Evolutionary conservation across 2,113 vertebrate genomes (phyloP).

Genomic region (Mobula birostris): DNA sequence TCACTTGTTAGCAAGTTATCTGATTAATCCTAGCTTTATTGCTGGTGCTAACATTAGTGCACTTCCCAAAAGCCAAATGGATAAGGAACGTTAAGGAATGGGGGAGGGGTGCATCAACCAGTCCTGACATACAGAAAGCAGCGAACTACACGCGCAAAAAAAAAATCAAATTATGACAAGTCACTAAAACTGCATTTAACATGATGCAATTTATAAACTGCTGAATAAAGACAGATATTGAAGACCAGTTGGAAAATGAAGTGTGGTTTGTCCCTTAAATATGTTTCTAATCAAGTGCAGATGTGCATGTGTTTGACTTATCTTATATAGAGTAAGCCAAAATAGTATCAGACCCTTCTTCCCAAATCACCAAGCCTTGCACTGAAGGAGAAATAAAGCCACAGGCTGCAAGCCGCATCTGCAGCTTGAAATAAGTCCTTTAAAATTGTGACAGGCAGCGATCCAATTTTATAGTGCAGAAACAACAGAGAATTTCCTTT

Average conservation of each 20-base stretch:
- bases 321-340: neutral
- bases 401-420: neutral
- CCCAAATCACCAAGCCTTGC: neutral
- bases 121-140: neutral
- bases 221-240: neutral
- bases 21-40: neutral
- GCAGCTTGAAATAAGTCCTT: neutral
- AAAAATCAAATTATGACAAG: neutral
- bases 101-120: too few species aligned
- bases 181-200: neutral
- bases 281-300: neutral
- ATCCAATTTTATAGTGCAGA: neutral
- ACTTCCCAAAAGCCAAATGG: neutral
- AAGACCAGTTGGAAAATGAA: neutral
- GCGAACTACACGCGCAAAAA: neutral
- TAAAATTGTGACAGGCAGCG: neutral
- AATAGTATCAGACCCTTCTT: neutral
- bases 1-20: neutral
- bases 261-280: neutral
- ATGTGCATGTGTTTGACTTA: neutral
- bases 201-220: neutral
- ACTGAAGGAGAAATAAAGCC: neutral
- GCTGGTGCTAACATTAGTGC: too few species aligned
- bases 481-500: neutral
- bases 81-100: neutral